phyloP scores from a whole-genome alignment of 2,888 invertebrate genomes.

The Altica lythri region DNA sequence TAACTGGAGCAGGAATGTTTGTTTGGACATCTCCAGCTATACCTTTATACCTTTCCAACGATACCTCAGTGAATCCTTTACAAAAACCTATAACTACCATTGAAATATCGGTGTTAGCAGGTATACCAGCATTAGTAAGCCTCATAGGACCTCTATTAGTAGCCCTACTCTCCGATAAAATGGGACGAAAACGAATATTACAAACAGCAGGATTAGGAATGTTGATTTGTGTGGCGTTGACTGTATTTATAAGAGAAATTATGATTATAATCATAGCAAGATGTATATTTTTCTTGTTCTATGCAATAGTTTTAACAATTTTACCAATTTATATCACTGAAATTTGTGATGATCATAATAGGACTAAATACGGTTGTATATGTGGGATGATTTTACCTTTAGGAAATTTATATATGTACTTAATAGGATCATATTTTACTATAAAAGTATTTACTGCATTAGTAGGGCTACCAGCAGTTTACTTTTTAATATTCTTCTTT shows the following conservation, averaged over 20 bases:
- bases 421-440: conserved; percentile 11
- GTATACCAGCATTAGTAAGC: conserved; percentile 29
- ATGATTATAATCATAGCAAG: not conserved
- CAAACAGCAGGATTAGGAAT: conserved; percentile 67
- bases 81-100: conserved; percentile 23
- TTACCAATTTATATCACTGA: conserved; percentile 10
- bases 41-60: conserved; percentile 29
- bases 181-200: conserved; percentile 70
- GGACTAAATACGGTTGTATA: conserved; percentile 12
- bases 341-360: conserved; percentile 18
- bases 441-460: conserved; percentile 9
- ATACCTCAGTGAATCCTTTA: conserved; percentile 33
- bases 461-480: conserved; percentile 2
- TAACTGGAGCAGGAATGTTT: conserved; percentile 2
- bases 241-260: conserved; percentile 28
- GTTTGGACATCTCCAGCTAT: conserved; percentile 38
- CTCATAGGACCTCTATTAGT: conserved; percentile 30
- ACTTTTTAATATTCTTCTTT: conserved; percentile 1
- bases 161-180: conserved; percentile 20
- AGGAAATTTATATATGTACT: conserved; percentile 8
- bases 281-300: not conserved
- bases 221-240: conserved; percentile 55
- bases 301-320: not conserved
- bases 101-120: conserved; percentile 35
- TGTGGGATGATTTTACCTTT: not conserved